Evolutionary conservation across 2,888 invertebrate genomes (phyloP).

Genomic region (Ochropleura leucogaster): DNA sequence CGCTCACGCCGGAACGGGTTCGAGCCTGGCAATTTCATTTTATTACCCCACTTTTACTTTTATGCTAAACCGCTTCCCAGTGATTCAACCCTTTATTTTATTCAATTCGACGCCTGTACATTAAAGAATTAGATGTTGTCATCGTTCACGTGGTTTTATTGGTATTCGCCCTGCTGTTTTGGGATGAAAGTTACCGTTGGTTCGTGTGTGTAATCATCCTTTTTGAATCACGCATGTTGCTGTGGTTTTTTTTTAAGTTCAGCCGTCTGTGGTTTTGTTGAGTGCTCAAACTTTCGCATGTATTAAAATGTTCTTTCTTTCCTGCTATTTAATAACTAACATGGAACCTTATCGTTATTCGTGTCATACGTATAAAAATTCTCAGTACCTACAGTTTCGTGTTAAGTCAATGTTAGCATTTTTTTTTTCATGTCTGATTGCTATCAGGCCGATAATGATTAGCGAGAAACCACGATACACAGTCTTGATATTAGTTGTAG

Average conservation of each 20-base stretch:
- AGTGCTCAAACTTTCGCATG: constrained; percentile 23
- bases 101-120: constrained; percentile 27
- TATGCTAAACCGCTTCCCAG: constrained; percentile 71
- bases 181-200: not conserved
- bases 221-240: constrained; percentile 1
- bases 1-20: constrained; percentile 76
- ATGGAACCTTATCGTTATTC: constrained; percentile 74
- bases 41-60: constrained; percentile 86
- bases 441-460: constrained; percentile 72
- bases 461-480: constrained; percentile 59
- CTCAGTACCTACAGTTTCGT: constrained; percentile 63
- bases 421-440: constrained; percentile 74
- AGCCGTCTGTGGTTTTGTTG: not conserved
- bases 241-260: not conserved
- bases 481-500: constrained; percentile 53
- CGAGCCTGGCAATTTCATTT: constrained; percentile 79
- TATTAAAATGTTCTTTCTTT: constrained; percentile 10
- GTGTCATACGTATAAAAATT: constrained; percentile 72
- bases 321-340: constrained; percentile 44
- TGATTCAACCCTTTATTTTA: constrained; percentile 53
- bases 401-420: constrained; percentile 70
- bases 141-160: constrained; percentile 24
- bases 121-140: constrained; percentile 10
- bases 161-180: constrained; percentile 12
- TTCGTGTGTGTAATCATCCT: not conserved